phyloP scores from a whole-genome alignment of 2,797 vertebrate genomes.

The Petrocephalus sullivani region DNA sequence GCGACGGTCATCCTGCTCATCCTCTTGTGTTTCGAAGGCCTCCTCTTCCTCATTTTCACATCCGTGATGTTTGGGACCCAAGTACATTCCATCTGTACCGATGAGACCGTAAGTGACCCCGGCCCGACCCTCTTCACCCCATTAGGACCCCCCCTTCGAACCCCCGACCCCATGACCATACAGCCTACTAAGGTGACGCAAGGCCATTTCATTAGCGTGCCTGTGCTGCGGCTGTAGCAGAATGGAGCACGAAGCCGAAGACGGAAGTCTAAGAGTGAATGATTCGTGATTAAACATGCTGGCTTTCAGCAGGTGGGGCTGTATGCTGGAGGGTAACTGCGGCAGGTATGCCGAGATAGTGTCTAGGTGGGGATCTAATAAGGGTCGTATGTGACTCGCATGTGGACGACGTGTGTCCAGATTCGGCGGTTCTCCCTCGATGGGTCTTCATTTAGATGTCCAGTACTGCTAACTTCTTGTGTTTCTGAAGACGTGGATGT shows the following conservation, averaged over 20 bases:
- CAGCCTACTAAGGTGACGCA: not conserved
- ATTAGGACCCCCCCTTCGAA: not conserved
- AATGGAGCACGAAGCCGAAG: not conserved
- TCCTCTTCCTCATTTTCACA: conserved; percentile 98
- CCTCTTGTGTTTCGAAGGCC: conserved; percentile 92
- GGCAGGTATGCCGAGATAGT: not conserved
- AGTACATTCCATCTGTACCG: conserved; percentile 98
- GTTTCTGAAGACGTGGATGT: not conserved
- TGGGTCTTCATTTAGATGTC: not conserved
- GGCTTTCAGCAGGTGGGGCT: not conserved
- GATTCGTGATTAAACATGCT: not conserved
- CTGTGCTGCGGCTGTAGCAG: not conserved
- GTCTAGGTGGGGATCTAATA: not conserved
- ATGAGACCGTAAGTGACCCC: conserved; percentile 86
- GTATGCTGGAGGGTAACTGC: not conserved
- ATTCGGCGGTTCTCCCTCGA: not conserved
- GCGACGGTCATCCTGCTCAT: conserved; percentile 97
- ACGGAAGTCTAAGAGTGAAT: not conserved
- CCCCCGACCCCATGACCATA: not conserved
- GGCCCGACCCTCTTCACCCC: not conserved
- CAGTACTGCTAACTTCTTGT: not conserved
- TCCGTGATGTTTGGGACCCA: conserved; percentile 99
- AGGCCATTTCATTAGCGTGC: not conserved
- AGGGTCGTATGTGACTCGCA: not conserved
- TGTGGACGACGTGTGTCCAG: conserved; percentile 59